These are phyloP conservation scores for Macrobrachium nipponense DNA, from an alignment of 1,140 invertebrate genomes.

Conservation along the genomic window DNA sequence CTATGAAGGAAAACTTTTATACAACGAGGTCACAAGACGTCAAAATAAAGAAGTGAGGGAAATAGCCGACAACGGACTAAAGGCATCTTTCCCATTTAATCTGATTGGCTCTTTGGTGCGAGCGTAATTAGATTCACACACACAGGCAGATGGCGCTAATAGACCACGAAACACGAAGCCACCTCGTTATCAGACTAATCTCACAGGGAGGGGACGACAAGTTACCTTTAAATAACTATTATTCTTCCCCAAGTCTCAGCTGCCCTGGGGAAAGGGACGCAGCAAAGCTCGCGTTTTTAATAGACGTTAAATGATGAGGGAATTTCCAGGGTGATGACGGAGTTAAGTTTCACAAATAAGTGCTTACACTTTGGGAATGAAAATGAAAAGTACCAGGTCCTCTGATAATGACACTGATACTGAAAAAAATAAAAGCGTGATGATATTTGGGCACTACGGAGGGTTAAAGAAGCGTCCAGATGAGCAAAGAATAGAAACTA, in stretches of 20 bases:
- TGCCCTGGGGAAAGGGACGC: no score
- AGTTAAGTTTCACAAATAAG: no score
- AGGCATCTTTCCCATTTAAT: conserved; percentile 50
- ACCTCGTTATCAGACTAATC: conserved; percentile 46
- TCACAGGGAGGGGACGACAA: background rate
- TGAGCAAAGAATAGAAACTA: no score
- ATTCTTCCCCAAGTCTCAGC: background rate
- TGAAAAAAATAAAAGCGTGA: no score
- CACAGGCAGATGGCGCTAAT: conserved; percentile 53
- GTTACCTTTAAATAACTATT: background rate
- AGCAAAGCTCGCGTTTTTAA: no score
- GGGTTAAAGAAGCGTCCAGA: no score
- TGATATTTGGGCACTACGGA: no score
- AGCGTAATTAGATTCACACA: conserved; percentile 55
- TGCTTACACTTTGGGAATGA: no score
- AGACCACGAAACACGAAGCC: conserved; percentile 51
- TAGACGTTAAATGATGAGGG: no score
- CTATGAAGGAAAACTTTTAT: background rate
- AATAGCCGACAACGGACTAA: background rate
- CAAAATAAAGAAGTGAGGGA: background rate
- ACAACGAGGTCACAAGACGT: background rate
- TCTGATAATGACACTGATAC: no score
- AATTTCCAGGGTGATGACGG: no score
- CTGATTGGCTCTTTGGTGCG: conserved; percentile 53
- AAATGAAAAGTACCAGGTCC: no score